Conservation (phyloP, 2,797 vertebrate genomes). For the Anisognathus igniventris region DNA sequence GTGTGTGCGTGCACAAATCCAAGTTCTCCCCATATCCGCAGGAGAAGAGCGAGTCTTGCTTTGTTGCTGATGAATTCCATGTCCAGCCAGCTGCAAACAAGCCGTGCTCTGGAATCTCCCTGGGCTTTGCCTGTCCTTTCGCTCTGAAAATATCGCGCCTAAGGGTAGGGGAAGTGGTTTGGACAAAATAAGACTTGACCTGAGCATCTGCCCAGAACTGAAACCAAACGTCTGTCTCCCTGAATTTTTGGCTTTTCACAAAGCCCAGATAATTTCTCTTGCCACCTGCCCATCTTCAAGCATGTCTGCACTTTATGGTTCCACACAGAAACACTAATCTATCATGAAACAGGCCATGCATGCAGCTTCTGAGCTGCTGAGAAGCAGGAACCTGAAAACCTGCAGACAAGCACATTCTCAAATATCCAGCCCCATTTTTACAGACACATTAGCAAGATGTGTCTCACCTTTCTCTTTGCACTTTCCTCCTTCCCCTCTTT, state of each 20-base stretch:
- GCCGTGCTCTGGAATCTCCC: constrained; percentile 41
- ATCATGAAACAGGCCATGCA: neutral
- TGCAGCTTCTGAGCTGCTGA: neutral
- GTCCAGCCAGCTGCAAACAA: constrained; percentile 43
- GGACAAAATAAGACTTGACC: constrained; percentile 57
- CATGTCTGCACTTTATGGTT: neutral
- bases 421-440: neutral
- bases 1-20: neutral
- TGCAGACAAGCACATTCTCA: neutral
- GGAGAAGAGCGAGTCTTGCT: neutral
- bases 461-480: neutral
- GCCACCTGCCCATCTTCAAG: constrained; percentile 47
- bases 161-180: constrained; percentile 51
- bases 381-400: neutral
- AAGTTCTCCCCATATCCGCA: neutral
- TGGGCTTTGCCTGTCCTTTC: constrained; percentile 29
- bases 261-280: constrained; percentile 40
- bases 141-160: constrained; percentile 29
- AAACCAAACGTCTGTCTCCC: constrained; percentile 24
- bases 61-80: neutral
- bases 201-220: constrained; percentile 44
- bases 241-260: constrained; percentile 14
- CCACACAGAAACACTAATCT: neutral
- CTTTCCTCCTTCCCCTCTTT: neutral
- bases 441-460: neutral